Base-by-base conservation (phyloP, 64 coral and sea anemone species). In the Pachyseris speciosa region DNA sequence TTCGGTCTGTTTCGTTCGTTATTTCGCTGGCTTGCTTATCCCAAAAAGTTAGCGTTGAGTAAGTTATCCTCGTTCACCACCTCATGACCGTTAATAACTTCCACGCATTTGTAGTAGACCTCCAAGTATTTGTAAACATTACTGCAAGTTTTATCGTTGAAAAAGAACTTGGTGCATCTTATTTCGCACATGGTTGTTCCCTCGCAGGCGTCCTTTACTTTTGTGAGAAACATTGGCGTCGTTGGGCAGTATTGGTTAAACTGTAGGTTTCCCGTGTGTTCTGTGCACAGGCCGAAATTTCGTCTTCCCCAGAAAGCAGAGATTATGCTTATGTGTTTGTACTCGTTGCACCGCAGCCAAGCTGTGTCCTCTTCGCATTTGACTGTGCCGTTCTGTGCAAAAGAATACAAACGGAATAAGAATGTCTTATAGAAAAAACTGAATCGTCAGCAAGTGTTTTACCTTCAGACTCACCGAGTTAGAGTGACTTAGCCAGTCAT, bases 281-380 rank as follows among this genome's bases (percentile, higher is more conserved):
- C 97, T 60, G 93, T 99, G 86, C 97, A 99, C 47, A 99, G 86
- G 75, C 97, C 97, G 66, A 99, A 99, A 87, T 99, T 99, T 90
- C 97, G 90, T 34, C 97, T 87, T 89, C 97, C 97, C 97, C 97
- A 99, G 90, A 99, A 99, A 71, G 97, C 97, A 37, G 97, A 99
- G 64, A 99, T 93, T 40, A 99, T 99, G 90, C 94, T 95, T 73
- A 99, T 99, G 97, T 99, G 97, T 93, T 99, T 99, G 97, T 99
- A 99, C 66, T 99, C 97, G 67, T 99, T 99, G 53, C 97, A 99
- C 88, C 97, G 70, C 48, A 99, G 80, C 97, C 97, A 99, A 7
- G 97, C 97, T 25, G 97, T 99, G 66, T 99, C 97, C 63, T 99
- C 97, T 83, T 99, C 97, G 42, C 97, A 99, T 91, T 99, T 99